A percentile compares a stretch with the other conserved stretches of the same genome.
Conservation (phyloP, 2,888 invertebrate genomes). For the Oegoconia quadripuncta region DNA sequence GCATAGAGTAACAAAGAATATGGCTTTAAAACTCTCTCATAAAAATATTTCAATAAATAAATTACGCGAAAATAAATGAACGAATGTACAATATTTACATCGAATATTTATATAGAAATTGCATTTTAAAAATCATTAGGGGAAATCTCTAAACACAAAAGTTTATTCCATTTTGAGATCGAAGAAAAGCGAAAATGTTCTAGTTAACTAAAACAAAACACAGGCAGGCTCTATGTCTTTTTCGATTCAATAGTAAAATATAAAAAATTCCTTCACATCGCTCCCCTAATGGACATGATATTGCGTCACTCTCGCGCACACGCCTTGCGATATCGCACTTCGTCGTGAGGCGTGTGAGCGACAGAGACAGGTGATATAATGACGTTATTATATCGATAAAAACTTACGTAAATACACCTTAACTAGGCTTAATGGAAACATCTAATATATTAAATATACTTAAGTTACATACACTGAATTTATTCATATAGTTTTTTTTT, state of each 20-base stretch:
- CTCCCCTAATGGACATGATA: slow-evolving; percentile 74
- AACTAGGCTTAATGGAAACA: slow-evolving; percentile 69
- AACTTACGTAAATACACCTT: slow-evolving; percentile 69
- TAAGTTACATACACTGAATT: slow-evolving; percentile 44
- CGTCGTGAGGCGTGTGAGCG: slow-evolving; percentile 30
- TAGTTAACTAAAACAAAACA: slow-evolving; percentile 58
- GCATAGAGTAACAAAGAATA: slow-evolving; percentile 62
- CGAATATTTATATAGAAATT: slow-evolving; percentile 67
- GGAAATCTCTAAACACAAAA: slow-evolving; percentile 36
- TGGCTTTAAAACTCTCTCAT: slow-evolving; percentile 61
- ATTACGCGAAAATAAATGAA: slow-evolving; percentile 57
- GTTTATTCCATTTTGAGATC: slow-evolving; percentile 44
- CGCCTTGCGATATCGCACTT: slow-evolving; percentile 19
- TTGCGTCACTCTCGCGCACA: slow-evolving; percentile 41
- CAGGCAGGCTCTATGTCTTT: slow-evolving; percentile 67
- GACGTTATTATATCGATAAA: slow-evolving; percentile 67
- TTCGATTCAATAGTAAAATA: slow-evolving; percentile 76
- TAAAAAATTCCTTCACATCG: slow-evolving; percentile 71
- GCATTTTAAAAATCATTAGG: slow-evolving; percentile 51
- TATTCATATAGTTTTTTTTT: background rate
- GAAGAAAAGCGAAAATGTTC: slow-evolving; percentile 52
- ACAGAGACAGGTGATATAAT: slow-evolving; percentile 51
- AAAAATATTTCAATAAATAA: slow-evolving; percentile 72
- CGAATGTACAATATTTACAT: slow-evolving; percentile 78
- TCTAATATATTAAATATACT: slow-evolving; percentile 75